Base-by-base conservation (phyloP, 2,888 invertebrate species). In the Gastrophysa polygoni region DNA sequence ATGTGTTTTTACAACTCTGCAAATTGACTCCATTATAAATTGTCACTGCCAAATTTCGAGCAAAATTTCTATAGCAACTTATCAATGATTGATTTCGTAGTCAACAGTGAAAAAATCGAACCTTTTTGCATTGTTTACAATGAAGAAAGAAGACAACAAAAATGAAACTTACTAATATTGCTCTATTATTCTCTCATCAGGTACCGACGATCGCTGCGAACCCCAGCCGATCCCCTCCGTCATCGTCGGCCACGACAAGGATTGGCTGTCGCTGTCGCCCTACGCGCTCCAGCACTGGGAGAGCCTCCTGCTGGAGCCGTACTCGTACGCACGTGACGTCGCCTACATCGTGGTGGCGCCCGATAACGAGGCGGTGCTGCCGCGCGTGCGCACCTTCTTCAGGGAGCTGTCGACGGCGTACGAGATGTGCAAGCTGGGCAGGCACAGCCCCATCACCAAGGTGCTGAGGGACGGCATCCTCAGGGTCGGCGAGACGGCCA, bases 271-370 rank as follows among this genome's bases (percentile, higher is more conserved):
- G 5, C 84, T 97, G 43, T 93, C 97, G n/a, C 98, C 98, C 0
- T 93, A 95, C 79, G 93, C 96, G 51, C 86, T 98, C 44, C 90
- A 93, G 64, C 95, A 93, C 80, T 98, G 98, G 98, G 98, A 99
- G 80, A 92, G 95, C 75, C 85, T 98, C n/a, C 84, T 94, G n/a
- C 83, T 99, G 10, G 98, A 98, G 80, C 99, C 99, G 0, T 97
- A 96, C 80, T 92, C 96, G n/a, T 93, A 94, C 77, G 88, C 95
- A 4, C 86, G 98, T 29, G 98, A 99, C 80, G 90, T 99, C 1
- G 95, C 94, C 20, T 99, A 98, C 80, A 87, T 98, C 38, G 95
- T 98, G 6, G 88, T 99, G 0, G 91, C 96, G 29, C 97, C 98
- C 0, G 98, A 98, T 77, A 93, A 91, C 76, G 93, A 95, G 59